Evolutionary conservation across 2,797 vertebrate genomes (phyloP).

Genomic region (Momotus momota): DNA sequence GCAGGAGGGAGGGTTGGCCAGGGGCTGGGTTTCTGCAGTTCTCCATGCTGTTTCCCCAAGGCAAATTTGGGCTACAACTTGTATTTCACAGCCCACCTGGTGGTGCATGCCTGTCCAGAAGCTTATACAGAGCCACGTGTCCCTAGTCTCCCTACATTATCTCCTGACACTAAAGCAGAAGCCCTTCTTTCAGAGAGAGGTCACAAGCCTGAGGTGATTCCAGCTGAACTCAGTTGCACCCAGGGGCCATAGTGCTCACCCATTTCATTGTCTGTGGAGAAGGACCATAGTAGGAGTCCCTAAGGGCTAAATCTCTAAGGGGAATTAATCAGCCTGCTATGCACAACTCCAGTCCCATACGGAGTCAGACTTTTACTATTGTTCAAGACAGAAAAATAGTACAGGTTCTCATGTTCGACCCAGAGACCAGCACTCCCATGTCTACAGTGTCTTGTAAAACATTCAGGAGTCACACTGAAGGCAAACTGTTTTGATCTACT

Average conservation of each 20-base stretch:
- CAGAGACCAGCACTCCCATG: neutral
- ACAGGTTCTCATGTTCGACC: neutral
- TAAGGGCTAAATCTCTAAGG: neutral
- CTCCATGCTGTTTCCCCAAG: neutral
- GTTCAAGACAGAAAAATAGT: neutral
- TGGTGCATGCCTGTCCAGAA: neutral
- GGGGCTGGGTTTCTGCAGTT: neutral
- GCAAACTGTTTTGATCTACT: neutral
- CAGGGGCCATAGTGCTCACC: neutral
- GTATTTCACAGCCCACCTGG: neutral
- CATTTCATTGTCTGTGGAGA: neutral
- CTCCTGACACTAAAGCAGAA: neutral
- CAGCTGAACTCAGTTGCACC: neutral
- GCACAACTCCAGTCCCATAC: neutral
- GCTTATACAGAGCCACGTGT: accelerated
- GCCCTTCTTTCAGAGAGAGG: neutral
- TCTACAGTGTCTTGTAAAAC: neutral
- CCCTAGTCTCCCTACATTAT: neutral
- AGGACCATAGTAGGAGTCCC: neutral
- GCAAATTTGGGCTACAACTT: neutral
- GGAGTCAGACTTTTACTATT: neutral
- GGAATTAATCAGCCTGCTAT: neutral
- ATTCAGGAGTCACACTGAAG: neutral
- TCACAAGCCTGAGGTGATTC: neutral
- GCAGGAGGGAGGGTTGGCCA: neutral